Base-by-base conservation (phyloP, 1,140 invertebrate species). In the Pissodes strobi region DNA sequence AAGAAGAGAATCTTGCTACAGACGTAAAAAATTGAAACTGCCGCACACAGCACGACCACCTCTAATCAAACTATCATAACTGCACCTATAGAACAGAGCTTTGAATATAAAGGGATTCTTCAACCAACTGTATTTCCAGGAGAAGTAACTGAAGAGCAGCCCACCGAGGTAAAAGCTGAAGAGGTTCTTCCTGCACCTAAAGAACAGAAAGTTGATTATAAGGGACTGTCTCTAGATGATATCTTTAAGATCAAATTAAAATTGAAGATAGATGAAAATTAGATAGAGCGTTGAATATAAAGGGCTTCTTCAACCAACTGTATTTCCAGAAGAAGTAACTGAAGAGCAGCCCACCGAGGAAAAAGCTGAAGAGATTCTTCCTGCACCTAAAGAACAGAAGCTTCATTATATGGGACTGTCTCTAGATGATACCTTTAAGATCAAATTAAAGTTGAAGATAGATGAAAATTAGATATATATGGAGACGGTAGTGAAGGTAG, bases 361-460 rank as follows among this genome's bases (percentile, higher is more conserved):
- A 13, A 15, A 27, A 45, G n/a, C n/a, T n/a, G n/a, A n/a, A n/a
- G 23, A 17, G 51, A 12, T 19, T 25, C 23, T 18, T 27, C 8
- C 3, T 9, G 10, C 15, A 39, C 21, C 18, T 18, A 17, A 8
- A 1, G n/a, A 58, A 45, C 23, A 25, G 13, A 63, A 64, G 38
- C 34, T 60, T 30, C 66, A 72, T 25, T 80, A 81, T 64, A 79
- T 76, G 55, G 79, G 77, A 25, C 70, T 82, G 27, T 79, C 81
- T 37, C 75, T 82, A 22, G 80, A 84, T 58, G 75, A 79, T 72
- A 77, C 82, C 43, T 64, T 85, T 39, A 82, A 85, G n/a, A n/a
- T n/a, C n/a, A n/a, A n/a, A n/a, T n/a, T n/a, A n/a, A n/a, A n/a
- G n/a, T n/a, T n/a, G n/a, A n/a, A n/a, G n/a, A n/a, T n/a, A n/a